Conservation (phyloP, 35 echinoderm and acorn worm species). For the Acanthaster planci region DNA sequence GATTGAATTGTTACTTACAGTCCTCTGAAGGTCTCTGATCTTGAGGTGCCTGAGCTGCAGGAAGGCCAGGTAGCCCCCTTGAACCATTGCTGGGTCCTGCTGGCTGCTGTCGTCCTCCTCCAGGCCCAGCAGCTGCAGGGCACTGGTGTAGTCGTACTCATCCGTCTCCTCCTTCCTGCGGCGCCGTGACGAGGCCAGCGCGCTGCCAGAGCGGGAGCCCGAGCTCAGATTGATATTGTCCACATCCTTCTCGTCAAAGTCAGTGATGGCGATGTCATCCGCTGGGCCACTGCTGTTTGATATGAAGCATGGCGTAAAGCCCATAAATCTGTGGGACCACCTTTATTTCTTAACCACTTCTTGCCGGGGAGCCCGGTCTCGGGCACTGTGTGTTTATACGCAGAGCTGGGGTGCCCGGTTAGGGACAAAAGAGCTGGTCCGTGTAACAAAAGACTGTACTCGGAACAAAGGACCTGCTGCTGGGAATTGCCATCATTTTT, state of each 20-base stretch:
- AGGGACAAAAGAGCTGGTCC: too few relatives aligned
- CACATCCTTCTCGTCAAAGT: conserved; percentile 96
- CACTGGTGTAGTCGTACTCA: conserved; percentile 75
- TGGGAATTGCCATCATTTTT: too few relatives aligned
- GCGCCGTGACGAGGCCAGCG: conserved; percentile 27
- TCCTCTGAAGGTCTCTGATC: conserved; percentile 93
- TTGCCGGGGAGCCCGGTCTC: too few relatives aligned
- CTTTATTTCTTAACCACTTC: too few relatives aligned
- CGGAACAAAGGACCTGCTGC: too few relatives aligned
- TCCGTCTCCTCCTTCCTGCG: conserved; percentile 45
- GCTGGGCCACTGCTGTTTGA: conserved; percentile 52
- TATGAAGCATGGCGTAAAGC: neutral
- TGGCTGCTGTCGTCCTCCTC: conserved; percentile 83
- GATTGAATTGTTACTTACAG: conserved; percentile 52
- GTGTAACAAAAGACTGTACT: too few relatives aligned
- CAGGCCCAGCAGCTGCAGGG: conserved; percentile 86
- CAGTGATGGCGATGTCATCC: conserved; percentile 73
- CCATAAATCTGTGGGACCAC: too few relatives aligned
- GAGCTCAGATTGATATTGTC: conserved; percentile 85
- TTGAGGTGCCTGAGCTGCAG: conserved; percentile 88
- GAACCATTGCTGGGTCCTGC: conserved; percentile 89
- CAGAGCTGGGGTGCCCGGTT: too few relatives aligned
- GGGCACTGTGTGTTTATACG: too few relatives aligned
- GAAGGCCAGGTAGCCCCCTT: conserved; percentile 88
- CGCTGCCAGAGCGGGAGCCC: conserved; percentile 49